Percentiles rank a stretch among this genome's conserved stretches.
Conservation (phyloP, 2,888 invertebrate species). For the Proisotoma minuta region DNA sequence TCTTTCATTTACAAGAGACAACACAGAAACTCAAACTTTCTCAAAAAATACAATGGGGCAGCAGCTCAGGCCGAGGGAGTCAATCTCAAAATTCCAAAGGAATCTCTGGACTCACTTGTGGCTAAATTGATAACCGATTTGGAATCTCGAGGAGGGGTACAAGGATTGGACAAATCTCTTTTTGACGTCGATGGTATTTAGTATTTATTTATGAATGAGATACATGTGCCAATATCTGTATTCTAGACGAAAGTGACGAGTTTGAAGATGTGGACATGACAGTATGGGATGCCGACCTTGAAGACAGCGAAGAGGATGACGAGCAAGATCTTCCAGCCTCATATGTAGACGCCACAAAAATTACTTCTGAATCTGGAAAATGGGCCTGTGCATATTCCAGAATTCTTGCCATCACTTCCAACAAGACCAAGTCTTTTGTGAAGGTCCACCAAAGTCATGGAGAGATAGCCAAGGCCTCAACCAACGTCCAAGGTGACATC, state of each 20-base stretch:
- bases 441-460: not conserved
- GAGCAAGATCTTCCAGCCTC: not conserved
- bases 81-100: slow-evolving; percentile 2
- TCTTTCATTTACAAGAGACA: not conserved
- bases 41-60: not conserved
- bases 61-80: not conserved
- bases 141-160: not conserved
- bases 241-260: not conserved
- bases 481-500: not conserved
- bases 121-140: not conserved
- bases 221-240: not conserved
- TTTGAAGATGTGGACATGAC: slow-evolving; percentile 5
- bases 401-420: not conserved
- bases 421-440: not conserved
- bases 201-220: not conserved
- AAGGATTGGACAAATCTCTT: not conserved
- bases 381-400: not conserved
- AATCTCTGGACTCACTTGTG: not conserved
- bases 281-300: not conserved
- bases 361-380: not conserved
- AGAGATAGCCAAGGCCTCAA: not conserved
- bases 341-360: not conserved
- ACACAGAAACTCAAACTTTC: not conserved
- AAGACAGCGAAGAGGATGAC: not conserved
- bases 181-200: not conserved